phyloP scores from a whole-genome alignment of 2,888 invertebrate species.

The Stramonita haemastoma region DNA sequence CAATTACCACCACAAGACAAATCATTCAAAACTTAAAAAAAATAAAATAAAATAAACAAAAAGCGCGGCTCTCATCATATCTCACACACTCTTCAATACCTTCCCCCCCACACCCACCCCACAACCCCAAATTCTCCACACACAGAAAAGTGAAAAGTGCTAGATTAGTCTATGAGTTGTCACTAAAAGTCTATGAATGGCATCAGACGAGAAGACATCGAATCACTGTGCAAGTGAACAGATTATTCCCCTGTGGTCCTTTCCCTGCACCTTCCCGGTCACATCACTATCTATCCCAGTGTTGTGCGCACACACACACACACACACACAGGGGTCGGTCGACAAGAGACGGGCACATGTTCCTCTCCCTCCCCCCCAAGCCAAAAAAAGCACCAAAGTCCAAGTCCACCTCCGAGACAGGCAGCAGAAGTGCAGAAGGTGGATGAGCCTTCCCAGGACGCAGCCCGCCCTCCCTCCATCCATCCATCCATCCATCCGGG shows the following conservation, averaged over 20 bases:
- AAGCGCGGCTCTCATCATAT: neutral
- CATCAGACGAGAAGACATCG: conserved; percentile 2
- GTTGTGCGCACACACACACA: neutral
- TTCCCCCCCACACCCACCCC: neutral
- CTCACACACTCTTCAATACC: neutral
- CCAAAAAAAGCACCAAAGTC: conserved; percentile 10
- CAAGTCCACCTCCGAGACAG: conserved; percentile 1
- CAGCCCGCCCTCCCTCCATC: too few species aligned
- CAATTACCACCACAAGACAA: neutral
- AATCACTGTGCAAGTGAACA: neutral
- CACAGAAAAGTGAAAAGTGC: neutral
- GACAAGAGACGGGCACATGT: neutral
- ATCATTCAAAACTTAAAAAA: neutral
- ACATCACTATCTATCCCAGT: neutral
- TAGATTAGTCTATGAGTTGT: neutral
- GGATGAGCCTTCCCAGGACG: neutral
- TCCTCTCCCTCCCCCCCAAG: neutral
- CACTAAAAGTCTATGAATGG: conserved; percentile 9
- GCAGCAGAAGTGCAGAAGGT: neutral
- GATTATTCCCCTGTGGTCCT: conserved; percentile 12
- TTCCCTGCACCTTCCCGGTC: neutral
- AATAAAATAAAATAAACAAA: neutral
- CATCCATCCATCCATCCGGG: neutral
- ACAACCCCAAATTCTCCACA: neutral
- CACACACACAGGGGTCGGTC: too few species aligned